Evolutionary conservation across 2,113 vertebrate species (phyloP), one percentile per base, ranked within the genome.

Genomic region (Labeo rohita): DNA sequence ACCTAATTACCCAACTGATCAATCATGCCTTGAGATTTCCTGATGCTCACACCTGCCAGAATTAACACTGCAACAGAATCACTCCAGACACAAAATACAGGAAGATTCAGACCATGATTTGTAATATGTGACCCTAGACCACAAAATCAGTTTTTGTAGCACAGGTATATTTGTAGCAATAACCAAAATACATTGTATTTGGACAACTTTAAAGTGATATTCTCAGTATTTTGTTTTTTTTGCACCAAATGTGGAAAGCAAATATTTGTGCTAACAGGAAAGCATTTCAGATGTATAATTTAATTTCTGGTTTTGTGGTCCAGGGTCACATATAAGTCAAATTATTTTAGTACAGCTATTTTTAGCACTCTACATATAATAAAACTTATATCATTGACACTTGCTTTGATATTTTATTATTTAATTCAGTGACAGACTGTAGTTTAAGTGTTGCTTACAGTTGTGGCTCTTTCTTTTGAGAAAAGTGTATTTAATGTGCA

Each of bases 11-110:
- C 13, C 1, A 9, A 15, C 50, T 61, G 39, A 86, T 80, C 65
- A 47, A 72, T 86, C 68, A 47, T 6, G 77, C 76, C 12, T 66
- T 56, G 70, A 59, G 65, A 59, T 85, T 66, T 59, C 63, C 43
- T 10, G 6, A 28, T 4, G 50, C 39, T 63, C 23, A 39, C 3
- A n/a, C 39, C 21, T 50, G 56, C 45, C 61, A 28, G 28, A 73
- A 23, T 7, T 47, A 73, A 47, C 6, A 47, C 43, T 23, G 72
- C 45, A 12, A 23, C 10, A 49, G 21, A 74, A 7, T 45, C 16
- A 45, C 68, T 72, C 68, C 8, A 72, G 36, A 65, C n/a, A 12
- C 3, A 63, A 63, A 63, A 28, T 28, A 28, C n/a, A 28, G 15
- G 1, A n/a, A 72, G 0, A 70, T 39, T 39, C 66, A 70, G 36